A percentile compares a stretch with the other conserved stretches of the same genome.
These are phyloP conservation scores for Chaenocephalus aceratus DNA, from an alignment of 2,113 vertebrate species.

Conservation along the genomic window DNA sequence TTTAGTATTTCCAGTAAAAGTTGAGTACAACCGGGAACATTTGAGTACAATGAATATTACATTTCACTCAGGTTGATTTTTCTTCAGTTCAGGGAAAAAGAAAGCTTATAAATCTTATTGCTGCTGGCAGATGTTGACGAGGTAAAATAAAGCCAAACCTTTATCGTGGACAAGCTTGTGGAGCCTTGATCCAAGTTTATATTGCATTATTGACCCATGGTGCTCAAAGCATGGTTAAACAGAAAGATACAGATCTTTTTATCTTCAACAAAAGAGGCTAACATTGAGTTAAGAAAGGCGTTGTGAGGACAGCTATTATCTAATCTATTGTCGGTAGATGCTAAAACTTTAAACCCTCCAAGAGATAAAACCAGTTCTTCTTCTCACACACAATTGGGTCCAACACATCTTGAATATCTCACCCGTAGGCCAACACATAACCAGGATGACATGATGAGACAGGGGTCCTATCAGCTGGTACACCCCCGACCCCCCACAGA, in stretches of 20 bases:
- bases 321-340: no score
- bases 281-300: no score
- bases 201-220: no score
- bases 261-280: neutral
- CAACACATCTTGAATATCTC: slow-evolving; percentile 15
- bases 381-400: neutral
- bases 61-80: neutral
- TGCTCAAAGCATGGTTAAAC: neutral
- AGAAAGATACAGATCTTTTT: no score
- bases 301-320: no score
- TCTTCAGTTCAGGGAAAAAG: neutral
- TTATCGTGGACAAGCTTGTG: no score
- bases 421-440: slow-evolving; percentile 3
- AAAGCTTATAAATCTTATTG: no score
- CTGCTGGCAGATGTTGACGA: no score
- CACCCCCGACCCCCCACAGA: slow-evolving; percentile 5
- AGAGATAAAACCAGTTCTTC: neutral
- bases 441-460: slow-evolving; percentile 40
- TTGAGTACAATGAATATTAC: neutral
- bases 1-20: neutral
- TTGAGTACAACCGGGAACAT: neutral
- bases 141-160: no score
- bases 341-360: no score
- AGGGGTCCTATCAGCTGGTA: slow-evolving; percentile 39
- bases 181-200: no score